Base-by-base conservation (phyloP, 1,140 invertebrate species). In the Drosophila tropicalis region DNA sequence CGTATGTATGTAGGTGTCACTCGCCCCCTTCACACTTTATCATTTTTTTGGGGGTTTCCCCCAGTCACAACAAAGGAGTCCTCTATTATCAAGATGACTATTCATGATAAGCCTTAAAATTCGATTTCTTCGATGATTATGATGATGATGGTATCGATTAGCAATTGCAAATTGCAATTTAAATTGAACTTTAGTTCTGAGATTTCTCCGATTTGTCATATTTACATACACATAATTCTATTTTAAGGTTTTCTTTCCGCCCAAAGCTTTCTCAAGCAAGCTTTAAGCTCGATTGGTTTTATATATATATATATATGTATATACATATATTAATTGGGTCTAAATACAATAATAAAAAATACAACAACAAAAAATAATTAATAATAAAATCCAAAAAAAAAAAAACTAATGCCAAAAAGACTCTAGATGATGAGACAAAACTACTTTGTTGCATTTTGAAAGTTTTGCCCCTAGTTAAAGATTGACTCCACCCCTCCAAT, bases 161-260 rank as follows among this genome's bases (percentile, higher is more conserved):
- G 34, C 12, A 39, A 39, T 22, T 51, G 44, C 17, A 22, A 10
- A 29, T 29, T 29, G 29, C 29, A 29, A 29, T 29, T 51, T 22
- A 9, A 22, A 51, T 22, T 51, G 44, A 51, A 22, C 17, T 51
- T 22, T 51, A 22, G 19, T 51, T 39, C 36, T 47, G 44, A 47
- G 44, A 47, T 47, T 47, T 47, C 44, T 51, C 44, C 44, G 17
- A 51, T 19, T 22, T 51, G 17, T 22, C 17, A 51, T 51, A 22
- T 51, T 51, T 51, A 19, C 44, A 51, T 51, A 51, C 44, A 51
- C 44, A 51, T 51, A 51, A 51, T 51, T 51, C 44, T 51, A 51
- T 51, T 51, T 51, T 51, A 51, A 51, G 44, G 44, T 51, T 51
- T 51, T 51, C n/a, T 51, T 51, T 51, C 3, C 7, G 15, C 10